Evolutionary conservation across 1,140 invertebrate genomes (phyloP).

Genomic region (Diabrotica undecimpunctata): DNA sequence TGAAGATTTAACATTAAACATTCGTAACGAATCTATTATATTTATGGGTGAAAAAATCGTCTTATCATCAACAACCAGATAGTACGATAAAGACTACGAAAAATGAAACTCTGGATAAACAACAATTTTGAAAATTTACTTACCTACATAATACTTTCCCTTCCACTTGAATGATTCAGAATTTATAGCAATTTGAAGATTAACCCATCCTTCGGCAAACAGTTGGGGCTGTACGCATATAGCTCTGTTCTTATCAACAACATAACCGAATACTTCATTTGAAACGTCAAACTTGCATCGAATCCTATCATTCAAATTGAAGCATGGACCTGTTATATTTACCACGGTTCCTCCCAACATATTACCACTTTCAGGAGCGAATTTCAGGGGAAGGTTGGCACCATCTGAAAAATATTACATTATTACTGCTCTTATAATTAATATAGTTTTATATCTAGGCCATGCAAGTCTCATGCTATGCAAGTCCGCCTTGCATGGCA

Average conservation of each 20-base stretch:
- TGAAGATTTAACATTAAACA: no score
- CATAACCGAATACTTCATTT: conserved; percentile 68
- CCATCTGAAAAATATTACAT: conserved; percentile 56
- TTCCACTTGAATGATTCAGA: conserved; percentile 85
- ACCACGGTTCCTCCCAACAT: conserved; percentile 94
- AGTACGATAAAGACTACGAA: no score
- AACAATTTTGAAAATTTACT: conserved; percentile 39
- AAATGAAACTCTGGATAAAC: not conserved
- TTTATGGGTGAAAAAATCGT: no score
- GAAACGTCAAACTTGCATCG: conserved; percentile 75
- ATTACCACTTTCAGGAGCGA: conserved; percentile 90
- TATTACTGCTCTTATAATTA: no score
- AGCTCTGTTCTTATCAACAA: conserved; percentile 76
- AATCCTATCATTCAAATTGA: conserved; percentile 66
- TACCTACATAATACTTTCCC: conserved; percentile 87
- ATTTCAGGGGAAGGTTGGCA: conserved; percentile 74
- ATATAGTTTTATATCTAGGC: no score
- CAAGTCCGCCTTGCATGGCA: no score
- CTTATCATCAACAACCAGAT: no score
- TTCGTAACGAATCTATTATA: no score
- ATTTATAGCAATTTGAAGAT: conserved; percentile 82
- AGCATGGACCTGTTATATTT: conserved; percentile 93
- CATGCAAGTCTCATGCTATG: no score
- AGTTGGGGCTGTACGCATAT: conserved; percentile 85
- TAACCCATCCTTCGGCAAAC: conserved; percentile 87